These are phyloP conservation scores for Poecilus cupreus DNA, from an alignment of 2,888 invertebrate species.

Conservation along the genomic window DNA sequence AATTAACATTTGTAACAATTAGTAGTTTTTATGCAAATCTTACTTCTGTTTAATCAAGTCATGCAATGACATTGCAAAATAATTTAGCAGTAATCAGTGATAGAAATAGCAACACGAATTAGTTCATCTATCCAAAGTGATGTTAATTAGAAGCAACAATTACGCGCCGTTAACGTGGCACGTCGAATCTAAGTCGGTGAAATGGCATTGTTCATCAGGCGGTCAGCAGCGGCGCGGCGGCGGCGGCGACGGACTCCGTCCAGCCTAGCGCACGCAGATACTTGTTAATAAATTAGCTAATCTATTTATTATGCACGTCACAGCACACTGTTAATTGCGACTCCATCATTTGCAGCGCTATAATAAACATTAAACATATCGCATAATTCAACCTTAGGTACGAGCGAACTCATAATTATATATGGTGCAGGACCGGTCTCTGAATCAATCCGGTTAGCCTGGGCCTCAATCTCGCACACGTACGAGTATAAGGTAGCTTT, in stretches of 20 bases:
- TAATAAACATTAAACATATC: conserved; percentile 72
- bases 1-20: too few species aligned
- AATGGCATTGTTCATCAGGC: conserved; percentile 16
- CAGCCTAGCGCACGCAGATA: conserved; percentile 60
- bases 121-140: neutral
- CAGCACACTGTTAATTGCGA: conserved; percentile 71
- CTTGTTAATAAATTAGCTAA: conserved; percentile 67
- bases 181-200: conserved; percentile 18
- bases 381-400: conserved; percentile 71
- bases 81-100: neutral
- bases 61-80: too few species aligned
- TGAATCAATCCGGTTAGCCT: conserved; percentile 50
- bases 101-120: neutral
- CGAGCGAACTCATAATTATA: conserved; percentile 53
- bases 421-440: conserved; percentile 56
- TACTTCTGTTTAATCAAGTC: too few species aligned
- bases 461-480: neutral
- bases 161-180: conserved; percentile 2
- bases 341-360: conserved; percentile 71
- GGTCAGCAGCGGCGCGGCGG: neutral
- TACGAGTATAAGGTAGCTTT: neutral
- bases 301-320: conserved; percentile 72
- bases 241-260: conserved; percentile 15
- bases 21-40: too few species aligned
- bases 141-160: conserved; percentile 15